A percentile compares a stretch with the other conserved stretches of the same genome.
These are phyloP conservation scores for Hoplias malabaricus DNA, from an alignment of 2,113 vertebrate genomes.

Conservation along the genomic window DNA sequence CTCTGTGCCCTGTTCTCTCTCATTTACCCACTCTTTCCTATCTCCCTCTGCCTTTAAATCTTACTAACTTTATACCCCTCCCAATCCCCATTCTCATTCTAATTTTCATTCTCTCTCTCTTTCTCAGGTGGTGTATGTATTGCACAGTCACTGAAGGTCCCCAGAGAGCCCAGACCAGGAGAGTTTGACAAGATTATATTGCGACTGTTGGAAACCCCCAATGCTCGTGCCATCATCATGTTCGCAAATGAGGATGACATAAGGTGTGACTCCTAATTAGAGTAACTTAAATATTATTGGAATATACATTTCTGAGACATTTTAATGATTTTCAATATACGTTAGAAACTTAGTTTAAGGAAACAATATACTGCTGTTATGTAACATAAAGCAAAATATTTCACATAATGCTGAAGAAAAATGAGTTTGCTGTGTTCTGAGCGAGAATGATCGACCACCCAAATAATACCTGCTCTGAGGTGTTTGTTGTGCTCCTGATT, in stretches of 20 bases:
- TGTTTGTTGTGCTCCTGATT: no score
- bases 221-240: constrained; percentile 91
- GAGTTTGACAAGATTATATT: constrained; percentile 94
- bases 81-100: not conserved
- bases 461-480: no score
- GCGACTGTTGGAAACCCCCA: constrained; percentile 90
- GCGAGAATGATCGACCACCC: no score
- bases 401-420: not conserved
- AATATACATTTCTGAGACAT: no score
- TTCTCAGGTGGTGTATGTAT: constrained; percentile 91
- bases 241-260: constrained; percentile 98
- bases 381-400: constrained; percentile 17
- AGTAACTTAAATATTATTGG: no score
- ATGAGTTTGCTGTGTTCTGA: no score
- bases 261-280: constrained; percentile 70
- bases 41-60: not conserved
- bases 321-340: not conserved
- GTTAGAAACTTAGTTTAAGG: not conserved
- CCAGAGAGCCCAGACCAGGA: constrained; percentile 87
- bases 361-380: no score
- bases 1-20: constrained; percentile 5
- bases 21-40: not conserved
- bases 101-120: not conserved
- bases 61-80: not conserved
- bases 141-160: constrained; percentile 94